Base-by-base conservation (phyloP, 2,888 invertebrate genomes). In the Caenorhabditis sulstoni region DNA sequence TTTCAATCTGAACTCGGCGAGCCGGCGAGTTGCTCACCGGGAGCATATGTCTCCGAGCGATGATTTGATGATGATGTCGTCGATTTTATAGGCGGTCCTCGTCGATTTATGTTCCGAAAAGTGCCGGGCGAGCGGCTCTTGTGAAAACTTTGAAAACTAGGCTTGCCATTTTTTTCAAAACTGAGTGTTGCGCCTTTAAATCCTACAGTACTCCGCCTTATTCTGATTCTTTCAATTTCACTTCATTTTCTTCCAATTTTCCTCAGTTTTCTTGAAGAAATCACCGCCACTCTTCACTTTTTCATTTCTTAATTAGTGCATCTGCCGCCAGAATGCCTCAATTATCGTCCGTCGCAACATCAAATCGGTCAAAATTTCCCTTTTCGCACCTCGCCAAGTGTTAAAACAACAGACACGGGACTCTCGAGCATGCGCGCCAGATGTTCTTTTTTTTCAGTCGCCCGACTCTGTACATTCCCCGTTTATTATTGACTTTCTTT, bases 31-130 rank as follows among this genome's bases (percentile, higher is more conserved):
- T 49, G 49, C 14, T n/a, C 29, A 23, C 52, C 29, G n/a, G 41
- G 68, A 61, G 70, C 61, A 61, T 68, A 61, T 70, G 70, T 68
- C 41, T 8, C 4, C 11, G 41, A 11, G 35, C 61, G 68, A 70
- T 61, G 68, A 70, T 70, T 70, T 70, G 52, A 70, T 70, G 68
- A 70, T 58, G 67, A 68, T 39, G 12, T 14, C 12, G 41, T 11
- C 41, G 12, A 14, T 41, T 41, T 41, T 41, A 41, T 41, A 11
- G 41, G 11, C 14, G 11, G 2, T 11, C 53, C 29, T 35, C 29
- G 35, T 35, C 16, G 18, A 53, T 53, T 53, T 53, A 53, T 53
- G 53, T 53, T 53, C 53, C 53, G 53, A 53, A 53, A 53, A 37
- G 53, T 53, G 35, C 53, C 35, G 53, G 35, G 35, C 16, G 9